Evolutionary conservation across 1,140 invertebrate species (phyloP).

Genomic region (Ectropis grisescens): DNA sequence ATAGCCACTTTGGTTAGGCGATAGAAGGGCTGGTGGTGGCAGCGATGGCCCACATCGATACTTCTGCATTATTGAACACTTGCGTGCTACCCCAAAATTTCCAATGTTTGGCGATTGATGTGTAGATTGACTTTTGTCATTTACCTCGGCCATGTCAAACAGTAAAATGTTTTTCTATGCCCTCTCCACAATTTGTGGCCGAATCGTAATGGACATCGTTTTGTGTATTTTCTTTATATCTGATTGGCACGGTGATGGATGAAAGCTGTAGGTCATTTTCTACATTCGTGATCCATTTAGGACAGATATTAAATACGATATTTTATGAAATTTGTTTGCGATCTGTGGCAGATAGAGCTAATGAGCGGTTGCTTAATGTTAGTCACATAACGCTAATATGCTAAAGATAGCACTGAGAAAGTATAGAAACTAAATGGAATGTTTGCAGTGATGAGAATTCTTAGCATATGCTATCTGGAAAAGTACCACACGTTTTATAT

Average conservation of each 20-base stretch:
- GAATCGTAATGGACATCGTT: conserved; percentile 56
- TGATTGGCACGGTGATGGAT: conserved; percentile 57
- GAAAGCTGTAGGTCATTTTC: conserved; percentile 39
- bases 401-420: too few species aligned
- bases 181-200: conserved; percentile 51
- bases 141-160: conserved; percentile 60
- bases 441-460: too few species aligned
- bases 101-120: conserved; percentile 68
- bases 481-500: too few species aligned
- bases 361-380: too few species aligned
- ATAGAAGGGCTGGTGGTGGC: too few species aligned
- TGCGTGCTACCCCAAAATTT: conserved; percentile 63
- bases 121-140: conserved; percentile 69
- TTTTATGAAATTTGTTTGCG: conserved; percentile 9
- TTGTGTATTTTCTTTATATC: conserved; percentile 43
- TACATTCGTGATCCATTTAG: conserved; percentile 26
- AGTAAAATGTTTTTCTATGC: conserved; percentile 61
- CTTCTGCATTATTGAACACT: conserved; percentile 66
- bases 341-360: too few species aligned
- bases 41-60: conserved; percentile 65
- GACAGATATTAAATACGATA: not conserved
- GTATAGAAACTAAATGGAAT: too few species aligned
- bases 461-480: too few species aligned
- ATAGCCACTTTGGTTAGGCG: too few species aligned
- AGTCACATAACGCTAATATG: too few species aligned